Evolutionary conservation across 2,797 vertebrate genomes (phyloP).

Genomic region (Ispidina lecontei): DNA sequence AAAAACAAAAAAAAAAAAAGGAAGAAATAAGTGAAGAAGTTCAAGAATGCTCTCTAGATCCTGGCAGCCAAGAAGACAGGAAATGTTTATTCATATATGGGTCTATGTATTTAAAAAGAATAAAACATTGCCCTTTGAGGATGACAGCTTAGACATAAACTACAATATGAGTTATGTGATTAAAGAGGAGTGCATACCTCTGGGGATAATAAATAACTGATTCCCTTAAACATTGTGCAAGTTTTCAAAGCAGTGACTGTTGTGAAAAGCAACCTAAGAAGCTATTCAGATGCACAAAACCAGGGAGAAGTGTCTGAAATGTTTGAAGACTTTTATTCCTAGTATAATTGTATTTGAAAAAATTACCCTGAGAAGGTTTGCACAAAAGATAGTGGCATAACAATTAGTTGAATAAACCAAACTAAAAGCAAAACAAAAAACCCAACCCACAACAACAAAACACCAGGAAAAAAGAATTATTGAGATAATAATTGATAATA

Average conservation of each 20-base stretch:
- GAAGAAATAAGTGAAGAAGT: accelerated
- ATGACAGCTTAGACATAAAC: slow-evolving; percentile 24
- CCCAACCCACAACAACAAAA: too few relatives aligned
- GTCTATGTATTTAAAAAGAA: neutral
- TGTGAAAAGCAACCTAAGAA: slow-evolving; percentile 32
- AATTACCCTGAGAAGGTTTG: neutral
- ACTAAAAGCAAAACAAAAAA: too few relatives aligned
- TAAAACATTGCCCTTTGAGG: slow-evolving; percentile 25
- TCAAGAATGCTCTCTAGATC: neutral
- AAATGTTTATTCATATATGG: slow-evolving; percentile 7
- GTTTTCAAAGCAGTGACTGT: slow-evolving; percentile 20
- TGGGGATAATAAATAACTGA: slow-evolving; percentile 13
- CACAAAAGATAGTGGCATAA: neutral
- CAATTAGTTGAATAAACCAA: neutral
- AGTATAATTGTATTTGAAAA: neutral
- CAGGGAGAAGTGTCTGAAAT: slow-evolving; percentile 23
- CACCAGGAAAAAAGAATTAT: neutral
- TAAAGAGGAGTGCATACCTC: slow-evolving; percentile 31
- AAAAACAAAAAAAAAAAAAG: neutral
- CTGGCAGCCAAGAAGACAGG: neutral
- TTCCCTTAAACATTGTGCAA: slow-evolving; percentile 33
- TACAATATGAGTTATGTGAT: slow-evolving; percentile 5
- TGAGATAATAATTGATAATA: too few relatives aligned
- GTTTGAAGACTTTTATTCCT: neutral
- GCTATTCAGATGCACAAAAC: slow-evolving; percentile 30